Evolutionary conservation across 2,113 vertebrate genomes (phyloP), one percentile per base, ranked within the genome.

Genomic region (Bubo bubo): DNA sequence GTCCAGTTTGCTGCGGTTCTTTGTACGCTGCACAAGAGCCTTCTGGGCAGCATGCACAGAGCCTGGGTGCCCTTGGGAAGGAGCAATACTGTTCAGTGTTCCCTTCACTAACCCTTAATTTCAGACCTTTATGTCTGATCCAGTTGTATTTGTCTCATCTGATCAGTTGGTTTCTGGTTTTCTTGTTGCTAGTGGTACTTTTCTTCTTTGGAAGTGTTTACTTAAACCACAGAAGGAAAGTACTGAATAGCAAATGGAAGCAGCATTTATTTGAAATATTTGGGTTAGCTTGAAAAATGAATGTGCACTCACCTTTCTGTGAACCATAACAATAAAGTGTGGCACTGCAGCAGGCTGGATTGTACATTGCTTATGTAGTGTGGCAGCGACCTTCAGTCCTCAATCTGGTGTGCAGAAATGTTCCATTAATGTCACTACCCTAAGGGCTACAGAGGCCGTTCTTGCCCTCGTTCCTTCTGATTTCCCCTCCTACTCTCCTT

Each of bases 251-350:
- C 35, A 68, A 60, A 23, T 45, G 62, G 71, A 59, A 76, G 81
- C 26, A n/a, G 53, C 34, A 4, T 43, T 82, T 43, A 28, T 72
- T 58, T 79, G 90, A 95, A 88, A 56, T 82, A 86, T 64, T 82
- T 70, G 67, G 86, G 82, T 86, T 95, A 79, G 43, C 45, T 22
- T 63, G 93, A 86, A 34, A 55, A 88, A 88, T 26, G 24, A 49
- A 27, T 16, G 79, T 90, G 86, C 76, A 7, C 58, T 91, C 88
- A 70, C 74, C 56, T 37, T 39, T 8, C 52, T 17, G 1, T 22
- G 90, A 60, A 62, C 66, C 5, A 1, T 23, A 32, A 1, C 45
- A 32, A 15, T 7, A 3, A 52, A 58, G 16, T 2, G 32, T 34
- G 59, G 77, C 49, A 14, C 28, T 37, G 86, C 37, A 49, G 87